Evolutionary conservation across 2,888 invertebrate genomes (phyloP), one percentile per base, ranked within the genome.

Genomic region (Eubasilissa splendida): DNA sequence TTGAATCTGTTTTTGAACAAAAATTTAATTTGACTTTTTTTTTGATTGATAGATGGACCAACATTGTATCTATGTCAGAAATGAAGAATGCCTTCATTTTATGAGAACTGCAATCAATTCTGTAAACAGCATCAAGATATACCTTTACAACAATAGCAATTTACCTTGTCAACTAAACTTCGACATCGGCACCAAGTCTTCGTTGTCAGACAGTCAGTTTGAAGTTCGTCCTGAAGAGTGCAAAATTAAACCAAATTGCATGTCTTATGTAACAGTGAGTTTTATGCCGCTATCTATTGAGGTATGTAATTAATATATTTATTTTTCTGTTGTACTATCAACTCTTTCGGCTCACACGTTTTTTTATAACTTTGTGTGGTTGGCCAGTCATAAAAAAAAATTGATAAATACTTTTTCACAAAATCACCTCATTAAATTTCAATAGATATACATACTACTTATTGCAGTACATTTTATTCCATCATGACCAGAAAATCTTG

Each of bases 41-140:
- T 31, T 65, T 22, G 22, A 14, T 73, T 63, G 50, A 0, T 31
- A 79, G 79, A 79, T 79, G 79, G 53, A 63, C 10, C 73, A 60
- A 56, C 65, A 73, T n/a, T 63, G 74, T 11, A 9, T 79, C 4
- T 79, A 42, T 9, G 63, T 54, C 11, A 79, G 60, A 14, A 58
- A 73, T n/a, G 79, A 79, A 3, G 33, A n/a, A 42, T 63, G 63
- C 14, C 50, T 79, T 33, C 56, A 79, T 53, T 79, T 79, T 56
- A 56, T 60, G 63, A 66, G 74, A 4, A 73, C 73, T 2, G 52
- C 65, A 8, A 56, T 79, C 10, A 63, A 58, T n/a, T 33, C 59
- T n/a, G 9, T 22, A 7, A 66, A 65, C 14, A n/a, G 14, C 33
- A 66, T 77, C 65, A 22, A 66, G 3, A 9, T 77, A 4, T 77